Percentiles rank a stretch among this genome's conserved stretches.
These are phyloP conservation scores for Lipotes vexillifer DNA, from an alignment of 2,113 vertebrate genomes.

Conservation along the genomic window DNA sequence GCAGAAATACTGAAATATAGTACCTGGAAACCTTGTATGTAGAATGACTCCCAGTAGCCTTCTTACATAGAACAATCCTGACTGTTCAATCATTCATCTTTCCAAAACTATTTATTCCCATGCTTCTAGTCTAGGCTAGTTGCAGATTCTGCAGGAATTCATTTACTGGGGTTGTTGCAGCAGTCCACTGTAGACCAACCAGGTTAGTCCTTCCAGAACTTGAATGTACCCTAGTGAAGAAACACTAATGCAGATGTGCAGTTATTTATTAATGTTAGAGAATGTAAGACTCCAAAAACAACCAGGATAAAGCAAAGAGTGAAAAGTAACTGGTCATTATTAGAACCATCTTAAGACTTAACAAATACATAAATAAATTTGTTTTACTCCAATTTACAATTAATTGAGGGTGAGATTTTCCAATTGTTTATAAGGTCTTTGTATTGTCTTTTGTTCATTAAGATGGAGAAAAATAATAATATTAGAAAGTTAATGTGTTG, in stretches of 20 bases:
- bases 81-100: background rate
- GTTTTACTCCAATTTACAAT: background rate
- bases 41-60: background rate
- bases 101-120: slow-evolving; percentile 1
- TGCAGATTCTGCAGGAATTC: background rate
- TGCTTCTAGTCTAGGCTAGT: background rate
- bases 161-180: background rate
- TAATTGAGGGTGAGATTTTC: background rate
- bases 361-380: slow-evolving; percentile 13
- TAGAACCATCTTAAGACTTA: background rate
- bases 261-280: slow-evolving; percentile 24
- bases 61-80: slow-evolving; percentile 5
- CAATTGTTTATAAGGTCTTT: slow-evolving; percentile 9
- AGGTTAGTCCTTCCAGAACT: slow-evolving; percentile 15
- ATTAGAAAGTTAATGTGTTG: slow-evolving; percentile 28
- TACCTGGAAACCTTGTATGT: background rate
- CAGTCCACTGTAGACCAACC: background rate
- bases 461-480: slow-evolving; percentile 1
- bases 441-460: background rate
- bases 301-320: background rate
- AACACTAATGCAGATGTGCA: background rate
- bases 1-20: background rate
- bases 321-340: slow-evolving; percentile 1
- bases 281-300: slow-evolving; percentile 10
- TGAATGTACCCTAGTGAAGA: slow-evolving; percentile 8